Conservation (phyloP, 2,113 vertebrate species). For the Cromileptes altivelis region DNA sequence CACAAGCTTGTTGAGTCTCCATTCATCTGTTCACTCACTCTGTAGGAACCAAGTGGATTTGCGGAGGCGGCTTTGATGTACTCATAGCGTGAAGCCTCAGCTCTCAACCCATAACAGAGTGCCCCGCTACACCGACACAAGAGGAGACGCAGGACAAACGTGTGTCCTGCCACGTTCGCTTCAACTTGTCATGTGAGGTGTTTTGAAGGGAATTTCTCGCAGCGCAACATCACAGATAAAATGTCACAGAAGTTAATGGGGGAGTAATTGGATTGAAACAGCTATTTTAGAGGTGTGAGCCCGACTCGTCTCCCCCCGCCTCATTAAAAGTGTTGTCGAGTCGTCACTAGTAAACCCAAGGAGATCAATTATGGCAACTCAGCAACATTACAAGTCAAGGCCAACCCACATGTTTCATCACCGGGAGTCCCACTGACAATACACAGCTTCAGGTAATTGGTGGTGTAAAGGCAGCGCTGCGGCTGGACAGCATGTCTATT, state of each 20-base stretch:
- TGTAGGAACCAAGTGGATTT: not conserved
- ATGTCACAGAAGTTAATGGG: conserved; percentile 38
- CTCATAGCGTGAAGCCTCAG: not conserved
- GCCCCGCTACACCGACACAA: not conserved
- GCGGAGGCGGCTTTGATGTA: not conserved
- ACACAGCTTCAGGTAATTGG: conserved; percentile 70
- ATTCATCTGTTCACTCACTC: conserved; percentile 14
- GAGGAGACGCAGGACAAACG: not conserved
- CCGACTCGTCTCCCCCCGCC: conserved; percentile 30
- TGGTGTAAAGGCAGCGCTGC: conserved; percentile 26
- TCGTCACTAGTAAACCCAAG: conserved; percentile 58
- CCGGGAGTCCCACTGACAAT: conserved; percentile 51
- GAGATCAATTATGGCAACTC: conserved; percentile 76
- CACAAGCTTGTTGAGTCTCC: not conserved
- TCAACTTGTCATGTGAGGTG: not conserved
- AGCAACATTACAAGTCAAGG: conserved; percentile 63
- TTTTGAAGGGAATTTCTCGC: conserved; percentile 3
- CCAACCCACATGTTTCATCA: conserved; percentile 57
- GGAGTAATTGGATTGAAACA: conserved; percentile 45
- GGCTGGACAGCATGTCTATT: conserved; percentile 41
- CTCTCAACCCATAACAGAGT: not conserved
- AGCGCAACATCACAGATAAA: conserved; percentile 21
- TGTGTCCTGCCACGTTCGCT: not conserved
- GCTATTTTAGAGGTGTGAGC: conserved; percentile 36
- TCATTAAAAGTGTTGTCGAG: conserved; percentile 69